A percentile compares a stretch with the other conserved stretches of the same genome.
phyloP scores from a whole-genome alignment of 2,797 vertebrate species.

The Anguilla pacifica region DNA sequence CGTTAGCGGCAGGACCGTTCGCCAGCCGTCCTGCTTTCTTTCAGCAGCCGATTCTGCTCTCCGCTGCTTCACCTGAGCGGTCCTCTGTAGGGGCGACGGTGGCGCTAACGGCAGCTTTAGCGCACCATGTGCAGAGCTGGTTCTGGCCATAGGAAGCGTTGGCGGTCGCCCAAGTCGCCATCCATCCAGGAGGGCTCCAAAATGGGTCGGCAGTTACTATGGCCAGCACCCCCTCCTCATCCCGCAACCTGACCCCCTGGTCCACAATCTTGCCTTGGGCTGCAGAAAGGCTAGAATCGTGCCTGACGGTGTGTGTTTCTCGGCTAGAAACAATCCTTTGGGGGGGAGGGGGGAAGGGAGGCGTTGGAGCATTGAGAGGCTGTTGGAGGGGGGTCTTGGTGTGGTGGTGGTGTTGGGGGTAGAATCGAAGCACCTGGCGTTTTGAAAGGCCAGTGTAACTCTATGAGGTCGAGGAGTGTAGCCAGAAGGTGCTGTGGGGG shows the following conservation, averaged over 20 bases:
- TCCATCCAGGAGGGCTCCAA: too few relatives aligned
- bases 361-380: neutral
- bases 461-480: neutral
- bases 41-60: neutral
- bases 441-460: constrained; percentile 4
- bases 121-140: too few relatives aligned
- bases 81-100: neutral
- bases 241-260: too few relatives aligned
- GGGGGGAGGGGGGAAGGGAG: neutral
- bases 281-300: too few relatives aligned
- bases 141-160: too few relatives aligned
- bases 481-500: neutral
- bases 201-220: too few relatives aligned
- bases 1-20: neutral
- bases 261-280: too few relatives aligned
- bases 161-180: too few relatives aligned
- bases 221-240: too few relatives aligned
- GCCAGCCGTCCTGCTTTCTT: neutral
- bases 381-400: neutral
- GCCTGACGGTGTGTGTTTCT: too few relatives aligned
- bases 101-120: too few relatives aligned
- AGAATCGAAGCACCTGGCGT: neutral
- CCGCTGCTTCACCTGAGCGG: neutral
- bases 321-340: neutral
- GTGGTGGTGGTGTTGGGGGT: neutral